A percentile compares a stretch with the other conserved stretches of the same genome.
These are phyloP conservation scores for Chironomus striatipennis DNA, from an alignment of 1,140 invertebrate genomes.

Conservation along the genomic window DNA sequence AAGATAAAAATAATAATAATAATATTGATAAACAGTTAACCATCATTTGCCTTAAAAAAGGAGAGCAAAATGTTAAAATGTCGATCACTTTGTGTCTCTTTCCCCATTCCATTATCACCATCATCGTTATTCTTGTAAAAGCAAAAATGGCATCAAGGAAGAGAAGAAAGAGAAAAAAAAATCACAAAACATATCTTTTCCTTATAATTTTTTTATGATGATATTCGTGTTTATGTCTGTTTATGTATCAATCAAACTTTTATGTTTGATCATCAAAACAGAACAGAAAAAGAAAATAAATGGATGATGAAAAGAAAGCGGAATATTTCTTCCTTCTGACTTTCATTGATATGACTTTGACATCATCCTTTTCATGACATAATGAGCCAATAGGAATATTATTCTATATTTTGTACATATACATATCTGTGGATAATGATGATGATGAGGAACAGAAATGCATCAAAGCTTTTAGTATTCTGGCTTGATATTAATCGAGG, in stretches of 20 bases:
- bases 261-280: background rate
- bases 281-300: background rate
- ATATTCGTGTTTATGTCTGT: slow-evolving; percentile 22
- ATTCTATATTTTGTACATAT: too few relatives aligned
- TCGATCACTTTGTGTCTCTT: background rate
- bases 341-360: background rate
- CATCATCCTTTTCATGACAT: slow-evolving; percentile 11
- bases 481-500: too few relatives aligned
- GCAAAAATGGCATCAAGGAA: background rate
- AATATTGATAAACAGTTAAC: slow-evolving; percentile 3
- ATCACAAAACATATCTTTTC: background rate
- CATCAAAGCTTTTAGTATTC: too few relatives aligned
- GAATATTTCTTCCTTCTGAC: background rate
- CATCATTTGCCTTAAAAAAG: background rate
- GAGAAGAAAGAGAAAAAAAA: background rate
- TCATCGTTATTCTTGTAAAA: background rate
- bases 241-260: slow-evolving; percentile 24
- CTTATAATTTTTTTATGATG: slow-evolving; percentile 20
- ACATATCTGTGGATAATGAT: too few relatives aligned
- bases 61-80: too few relatives aligned
- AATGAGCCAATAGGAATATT: background rate
- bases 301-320: background rate
- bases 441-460: too few relatives aligned
- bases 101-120: background rate
- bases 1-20: background rate